A percentile compares a stretch with the other conserved stretches of the same genome.
phyloP scores from a whole-genome alignment of 2,113 vertebrate genomes.

The Centropus bengalensis region DNA sequence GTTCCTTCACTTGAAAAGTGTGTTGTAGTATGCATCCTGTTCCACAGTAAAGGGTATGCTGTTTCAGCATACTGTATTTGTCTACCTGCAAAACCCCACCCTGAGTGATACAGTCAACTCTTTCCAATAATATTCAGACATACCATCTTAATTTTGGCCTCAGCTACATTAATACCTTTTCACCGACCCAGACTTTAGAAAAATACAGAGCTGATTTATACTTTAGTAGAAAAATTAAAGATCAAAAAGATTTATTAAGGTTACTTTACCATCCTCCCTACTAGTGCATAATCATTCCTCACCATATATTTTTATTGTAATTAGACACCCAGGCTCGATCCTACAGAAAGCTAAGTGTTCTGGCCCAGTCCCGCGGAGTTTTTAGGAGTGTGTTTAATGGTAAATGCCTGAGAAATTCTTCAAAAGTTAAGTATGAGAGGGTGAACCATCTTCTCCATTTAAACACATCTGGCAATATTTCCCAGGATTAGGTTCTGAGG shows the following conservation, averaged over 20 bases:
- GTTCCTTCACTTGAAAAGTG: background rate
- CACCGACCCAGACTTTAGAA: constrained; percentile 38
- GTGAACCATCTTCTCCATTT: background rate
- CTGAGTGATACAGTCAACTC: background rate
- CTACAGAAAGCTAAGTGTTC: constrained; percentile 58
- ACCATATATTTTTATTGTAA: constrained; percentile 64
- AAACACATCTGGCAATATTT: background rate
- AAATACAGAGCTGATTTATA: constrained; percentile 68
- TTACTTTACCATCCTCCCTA: constrained; percentile 45
- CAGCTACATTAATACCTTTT: constrained; percentile 57
- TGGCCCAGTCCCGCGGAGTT: background rate
- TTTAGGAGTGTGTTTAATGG: background rate
- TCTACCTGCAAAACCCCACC: background rate
- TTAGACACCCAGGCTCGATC: constrained; percentile 52
- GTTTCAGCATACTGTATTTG: background rate
- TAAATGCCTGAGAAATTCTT: background rate
- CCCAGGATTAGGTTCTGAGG: background rate
- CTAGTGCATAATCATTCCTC: constrained; percentile 57
- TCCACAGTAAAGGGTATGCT: background rate
- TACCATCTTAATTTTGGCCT: constrained; percentile 35
- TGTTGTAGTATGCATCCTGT: background rate
- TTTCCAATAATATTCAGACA: constrained; percentile 44
- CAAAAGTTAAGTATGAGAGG: constrained; percentile 10
- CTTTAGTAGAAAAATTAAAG: constrained; percentile 65
- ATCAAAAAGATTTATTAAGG: constrained; percentile 72